Conservation (phyloP, 2,797 vertebrate genomes). For the Prionace glauca region DNA sequence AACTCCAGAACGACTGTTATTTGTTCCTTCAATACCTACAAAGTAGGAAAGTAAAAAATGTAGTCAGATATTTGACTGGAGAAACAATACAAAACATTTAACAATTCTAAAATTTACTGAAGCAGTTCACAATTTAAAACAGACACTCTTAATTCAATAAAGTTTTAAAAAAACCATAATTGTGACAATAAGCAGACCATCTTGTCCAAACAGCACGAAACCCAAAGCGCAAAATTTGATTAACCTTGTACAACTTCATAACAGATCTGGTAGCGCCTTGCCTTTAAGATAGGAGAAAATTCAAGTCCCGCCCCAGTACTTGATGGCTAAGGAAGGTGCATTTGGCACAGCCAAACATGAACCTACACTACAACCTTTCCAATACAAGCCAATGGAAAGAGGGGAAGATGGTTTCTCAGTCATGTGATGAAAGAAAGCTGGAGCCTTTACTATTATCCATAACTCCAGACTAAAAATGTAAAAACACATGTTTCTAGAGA, state of each 20-base stretch:
- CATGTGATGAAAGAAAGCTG: neutral
- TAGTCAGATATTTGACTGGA: slow-evolving; percentile 6
- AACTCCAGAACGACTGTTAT: neutral
- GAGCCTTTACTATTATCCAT: neutral
- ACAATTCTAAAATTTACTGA: neutral
- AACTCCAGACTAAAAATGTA: neutral
- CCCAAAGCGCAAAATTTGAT: neutral
- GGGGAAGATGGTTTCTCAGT: neutral
- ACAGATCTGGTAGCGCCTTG: too few species aligned
- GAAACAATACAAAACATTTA: neutral
- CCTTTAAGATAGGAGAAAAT: too few species aligned
- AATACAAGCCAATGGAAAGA: neutral
- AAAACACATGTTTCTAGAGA: neutral
- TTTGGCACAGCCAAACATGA: neutral
- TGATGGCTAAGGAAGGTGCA: neutral
- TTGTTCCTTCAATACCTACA: slow-evolving; percentile 36
- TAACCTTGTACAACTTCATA: neutral
- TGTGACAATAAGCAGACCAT: neutral
- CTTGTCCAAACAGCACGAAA: neutral
- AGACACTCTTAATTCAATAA: neutral
- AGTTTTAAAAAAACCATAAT: neutral
- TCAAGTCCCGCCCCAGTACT: too few species aligned
- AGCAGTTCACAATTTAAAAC: neutral
- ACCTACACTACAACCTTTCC: too few species aligned
- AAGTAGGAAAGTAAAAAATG: slow-evolving; percentile 32